A percentile compares a stretch with the other conserved stretches of the same genome.
These are phyloP conservation scores for Nipponia nippon DNA, from an alignment of 2,113 vertebrate genomes.

Conservation along the genomic window DNA sequence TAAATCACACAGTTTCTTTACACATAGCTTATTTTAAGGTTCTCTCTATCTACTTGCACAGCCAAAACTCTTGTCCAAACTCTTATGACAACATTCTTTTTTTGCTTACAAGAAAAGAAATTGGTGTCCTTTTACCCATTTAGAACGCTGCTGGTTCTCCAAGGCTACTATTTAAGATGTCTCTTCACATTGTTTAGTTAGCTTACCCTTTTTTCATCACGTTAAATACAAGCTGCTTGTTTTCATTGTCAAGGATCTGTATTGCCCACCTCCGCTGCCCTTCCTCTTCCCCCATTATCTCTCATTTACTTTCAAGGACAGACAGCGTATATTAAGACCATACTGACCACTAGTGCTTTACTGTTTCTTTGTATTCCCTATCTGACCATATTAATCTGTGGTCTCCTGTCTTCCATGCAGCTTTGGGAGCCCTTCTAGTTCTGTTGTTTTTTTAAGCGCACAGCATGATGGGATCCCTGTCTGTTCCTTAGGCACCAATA, in stretches of 20 bases:
- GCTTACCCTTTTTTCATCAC: not conserved
- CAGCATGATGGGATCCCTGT: not conserved
- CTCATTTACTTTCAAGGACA: not conserved
- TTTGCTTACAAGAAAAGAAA: not conserved
- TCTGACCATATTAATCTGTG: not conserved
- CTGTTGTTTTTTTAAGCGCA: not conserved
- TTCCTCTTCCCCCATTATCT: not conserved
- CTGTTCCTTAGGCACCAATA: not conserved
- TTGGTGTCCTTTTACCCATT: not conserved
- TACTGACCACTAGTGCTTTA: not conserved
- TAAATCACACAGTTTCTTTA: not conserved
- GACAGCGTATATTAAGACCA: not conserved
- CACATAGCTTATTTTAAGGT: not conserved
- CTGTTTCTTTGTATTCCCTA: not conserved
- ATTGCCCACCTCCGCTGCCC: not conserved
- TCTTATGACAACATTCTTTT: not conserved
- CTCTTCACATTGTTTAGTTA: not conserved
- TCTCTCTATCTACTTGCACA: not conserved
- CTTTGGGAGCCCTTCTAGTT: not conserved
- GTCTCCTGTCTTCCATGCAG: not conserved
- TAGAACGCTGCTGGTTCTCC: not conserved
- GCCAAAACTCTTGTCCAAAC: not conserved
- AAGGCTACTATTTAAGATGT: not conserved
- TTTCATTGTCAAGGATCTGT: not conserved
- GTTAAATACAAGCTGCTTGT: not conserved